These are phyloP conservation scores for Cyclura pinguis DNA, from an alignment of 2,797 vertebrate species.

Conservation along the genomic window DNA sequence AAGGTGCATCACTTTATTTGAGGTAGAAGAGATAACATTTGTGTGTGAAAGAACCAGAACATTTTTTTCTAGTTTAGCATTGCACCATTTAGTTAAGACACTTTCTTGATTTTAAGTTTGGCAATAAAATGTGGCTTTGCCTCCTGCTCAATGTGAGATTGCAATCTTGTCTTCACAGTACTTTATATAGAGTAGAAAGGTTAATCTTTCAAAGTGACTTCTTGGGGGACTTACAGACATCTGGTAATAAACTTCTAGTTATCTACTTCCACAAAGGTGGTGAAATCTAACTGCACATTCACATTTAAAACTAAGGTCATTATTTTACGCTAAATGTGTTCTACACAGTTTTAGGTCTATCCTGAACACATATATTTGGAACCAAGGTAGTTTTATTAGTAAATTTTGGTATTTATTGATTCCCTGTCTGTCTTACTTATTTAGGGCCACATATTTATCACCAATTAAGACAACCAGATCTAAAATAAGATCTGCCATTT, in stretches of 20 bases:
- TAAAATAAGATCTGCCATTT: neutral
- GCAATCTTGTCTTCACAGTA: slow-evolving; percentile 25
- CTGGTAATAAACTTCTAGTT: slow-evolving; percentile 26
- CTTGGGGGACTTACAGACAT: slow-evolving; percentile 3
- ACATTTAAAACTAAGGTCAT: slow-evolving; percentile 27
- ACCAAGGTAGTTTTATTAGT: neutral
- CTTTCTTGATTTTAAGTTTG: neutral
- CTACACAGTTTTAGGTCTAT: neutral
- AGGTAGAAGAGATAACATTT: slow-evolving; percentile 4
- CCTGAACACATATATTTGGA: neutral
- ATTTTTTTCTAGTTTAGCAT: neutral
- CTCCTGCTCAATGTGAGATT: slow-evolving; percentile 13
- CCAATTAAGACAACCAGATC: neutral
- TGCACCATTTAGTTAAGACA: neutral
- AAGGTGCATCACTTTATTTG: slow-evolving; percentile 3
- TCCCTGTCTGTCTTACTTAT: neutral
- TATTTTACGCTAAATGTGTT: slow-evolving; percentile 7
- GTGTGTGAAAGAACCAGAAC: neutral
- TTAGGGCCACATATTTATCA: no score
- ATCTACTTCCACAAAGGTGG: slow-evolving; percentile 13
- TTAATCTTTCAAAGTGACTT: slow-evolving; percentile 44
- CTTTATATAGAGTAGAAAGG: slow-evolving; percentile 14
- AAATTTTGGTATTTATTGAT: neutral
- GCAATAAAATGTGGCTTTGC: neutral
- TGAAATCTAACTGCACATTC: neutral